Conservation (phyloP, 1,140 invertebrate species). For the Radopholus similis region DNA sequence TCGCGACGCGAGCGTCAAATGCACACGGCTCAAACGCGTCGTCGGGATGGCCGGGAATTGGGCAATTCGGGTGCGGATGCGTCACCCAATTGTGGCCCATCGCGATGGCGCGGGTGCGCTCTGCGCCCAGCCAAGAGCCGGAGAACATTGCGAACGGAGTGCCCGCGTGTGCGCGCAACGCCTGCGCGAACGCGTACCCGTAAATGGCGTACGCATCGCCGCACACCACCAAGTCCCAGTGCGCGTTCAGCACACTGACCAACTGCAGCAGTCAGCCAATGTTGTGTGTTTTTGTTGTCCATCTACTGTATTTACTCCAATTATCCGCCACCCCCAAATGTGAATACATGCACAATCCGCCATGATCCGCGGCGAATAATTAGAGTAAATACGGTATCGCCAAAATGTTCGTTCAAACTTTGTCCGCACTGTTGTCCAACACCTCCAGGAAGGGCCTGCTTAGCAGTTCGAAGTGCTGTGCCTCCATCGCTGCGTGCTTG, state of each 20-base stretch:
- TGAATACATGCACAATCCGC: no score
- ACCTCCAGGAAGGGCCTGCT: background rate
- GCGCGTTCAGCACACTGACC: conserved; percentile 7
- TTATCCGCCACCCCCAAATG: background rate
- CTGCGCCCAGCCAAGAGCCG: no score
- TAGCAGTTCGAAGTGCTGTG: background rate
- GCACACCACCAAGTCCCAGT: conserved; percentile 19
- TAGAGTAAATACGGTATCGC: no score
- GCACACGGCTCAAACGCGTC: conserved; percentile 3
- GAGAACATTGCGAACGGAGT: conserved; percentile 2
- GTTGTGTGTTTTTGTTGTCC: no score
- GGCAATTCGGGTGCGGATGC: conserved; percentile 13
- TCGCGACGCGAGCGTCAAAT: conserved; percentile 3
- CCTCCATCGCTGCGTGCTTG: background rate
- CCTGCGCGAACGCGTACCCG: conserved; percentile 4
- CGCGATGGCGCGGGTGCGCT: background rate
- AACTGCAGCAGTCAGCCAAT: conserved; percentile 14
- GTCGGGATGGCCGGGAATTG: background rate
- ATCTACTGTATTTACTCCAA: no score
- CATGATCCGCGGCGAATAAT: no score
- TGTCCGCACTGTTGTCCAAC: background rate
- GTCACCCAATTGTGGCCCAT: conserved; percentile 19
- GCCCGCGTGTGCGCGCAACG: background rate
- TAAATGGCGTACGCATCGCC: conserved; percentile 1
- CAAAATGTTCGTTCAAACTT: no score